These are phyloP conservation scores for Buceros bicornis DNA, from an alignment of 2,797 vertebrate genomes.

Conservation along the genomic window DNA sequence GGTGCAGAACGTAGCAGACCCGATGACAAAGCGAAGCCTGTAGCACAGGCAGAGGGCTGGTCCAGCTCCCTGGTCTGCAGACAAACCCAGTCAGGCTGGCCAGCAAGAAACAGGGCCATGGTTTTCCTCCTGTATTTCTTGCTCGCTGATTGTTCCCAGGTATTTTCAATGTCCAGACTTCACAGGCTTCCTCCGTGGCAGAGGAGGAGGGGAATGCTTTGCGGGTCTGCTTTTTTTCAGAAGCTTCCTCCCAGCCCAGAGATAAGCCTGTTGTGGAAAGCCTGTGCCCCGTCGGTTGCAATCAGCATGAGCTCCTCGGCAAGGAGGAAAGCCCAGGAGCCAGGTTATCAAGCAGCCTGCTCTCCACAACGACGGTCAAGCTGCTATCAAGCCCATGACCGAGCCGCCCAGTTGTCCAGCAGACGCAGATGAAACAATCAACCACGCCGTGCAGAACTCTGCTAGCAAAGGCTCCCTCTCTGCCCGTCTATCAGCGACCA, in stretches of 20 bases:
- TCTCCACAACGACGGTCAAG: background rate
- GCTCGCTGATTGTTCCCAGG: background rate
- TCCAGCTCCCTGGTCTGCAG: background rate
- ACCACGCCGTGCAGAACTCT: background rate
- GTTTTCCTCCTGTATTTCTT: background rate
- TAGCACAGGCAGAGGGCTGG: background rate
- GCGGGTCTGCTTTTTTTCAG: constrained; percentile 10
- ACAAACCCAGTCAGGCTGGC: background rate
- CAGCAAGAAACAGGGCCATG: background rate
- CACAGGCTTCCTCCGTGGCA: background rate
- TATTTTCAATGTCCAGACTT: background rate
- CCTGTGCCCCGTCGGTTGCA: background rate
- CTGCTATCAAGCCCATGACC: background rate
- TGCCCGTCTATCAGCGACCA: background rate
- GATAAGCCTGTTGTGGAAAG: constrained; percentile 45
- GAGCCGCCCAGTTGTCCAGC: background rate
- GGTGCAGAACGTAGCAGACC: background rate
- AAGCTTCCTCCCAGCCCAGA: background rate
- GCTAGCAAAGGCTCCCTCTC: background rate
- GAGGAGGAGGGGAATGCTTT: background rate
- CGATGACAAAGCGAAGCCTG: background rate
- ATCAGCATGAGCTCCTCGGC: background rate
- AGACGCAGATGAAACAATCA: background rate
- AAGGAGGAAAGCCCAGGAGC: background rate
- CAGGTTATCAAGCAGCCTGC: background rate